A percentile compares a stretch with the other conserved stretches of the same genome.
These are phyloP conservation scores for Actinernus sp. DNA, from an alignment of 92 coral and sea anemone genomes.

Conservation along the genomic window DNA sequence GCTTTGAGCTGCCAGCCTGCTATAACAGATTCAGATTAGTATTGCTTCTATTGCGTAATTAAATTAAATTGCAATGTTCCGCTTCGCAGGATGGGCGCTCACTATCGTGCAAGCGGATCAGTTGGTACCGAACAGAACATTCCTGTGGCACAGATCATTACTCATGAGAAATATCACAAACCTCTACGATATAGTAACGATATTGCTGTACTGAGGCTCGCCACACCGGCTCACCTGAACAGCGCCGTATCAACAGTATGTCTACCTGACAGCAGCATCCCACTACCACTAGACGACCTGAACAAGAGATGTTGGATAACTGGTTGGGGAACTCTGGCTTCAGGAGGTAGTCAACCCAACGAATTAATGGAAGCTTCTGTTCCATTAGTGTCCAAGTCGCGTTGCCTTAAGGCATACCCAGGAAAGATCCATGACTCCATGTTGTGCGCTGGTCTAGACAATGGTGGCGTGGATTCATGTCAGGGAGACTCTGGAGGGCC, in stretches of 20 bases:
- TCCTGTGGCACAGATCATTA: constrained; percentile 33
- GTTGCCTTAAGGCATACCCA: constrained; percentile 20
- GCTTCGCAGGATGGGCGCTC: constrained; percentile 33
- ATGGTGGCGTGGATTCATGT: constrained; percentile 49
- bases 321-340: constrained; percentile 50
- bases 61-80: too few relatives aligned
- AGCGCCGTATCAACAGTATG: constrained; percentile 27
- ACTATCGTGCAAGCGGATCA: constrained; percentile 5
- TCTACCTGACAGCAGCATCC: constrained; percentile 8
- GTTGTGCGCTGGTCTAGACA: constrained; percentile 49
- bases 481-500: constrained; percentile 59
- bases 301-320: constrained; percentile 46
- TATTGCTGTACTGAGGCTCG: constrained; percentile 43
- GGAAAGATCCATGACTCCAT: constrained; percentile 38
- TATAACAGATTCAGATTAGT: too few relatives aligned
- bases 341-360: constrained; percentile 45
- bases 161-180: constrained; percentile 12
- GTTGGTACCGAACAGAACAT: constrained; percentile 40
- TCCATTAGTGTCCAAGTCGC: too few relatives aligned
- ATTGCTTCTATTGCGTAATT: too few relatives aligned
- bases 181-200: constrained; percentile 31
- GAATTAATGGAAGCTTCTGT: constrained; percentile 31
- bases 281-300: constrained; percentile 24
- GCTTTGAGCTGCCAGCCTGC: too few relatives aligned
- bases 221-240: constrained; percentile 31